Evolutionary conservation across 2,888 invertebrate genomes (phyloP), one percentile per base, ranked within the genome.

Genomic region (Mythimna pallens): DNA sequence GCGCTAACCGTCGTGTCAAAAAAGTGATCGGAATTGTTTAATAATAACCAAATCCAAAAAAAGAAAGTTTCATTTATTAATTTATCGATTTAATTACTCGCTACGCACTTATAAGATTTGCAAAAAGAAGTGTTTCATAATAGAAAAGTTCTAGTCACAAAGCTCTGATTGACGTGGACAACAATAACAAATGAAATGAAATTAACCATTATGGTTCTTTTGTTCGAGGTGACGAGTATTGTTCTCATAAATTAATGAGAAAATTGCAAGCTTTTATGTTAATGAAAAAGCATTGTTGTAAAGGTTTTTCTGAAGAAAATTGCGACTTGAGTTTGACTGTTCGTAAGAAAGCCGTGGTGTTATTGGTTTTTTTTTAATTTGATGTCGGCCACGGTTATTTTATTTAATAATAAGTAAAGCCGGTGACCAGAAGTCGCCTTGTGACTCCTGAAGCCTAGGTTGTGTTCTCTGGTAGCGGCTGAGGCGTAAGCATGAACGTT

Each of bases 61-160:
- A 30, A 52, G 47, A 67, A 61, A 66, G 36, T 67, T 70, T 65
- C 52, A 67, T 66, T 63, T 69, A 75, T 69, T 22, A 65, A 68
- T 75, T 70, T 70, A 73, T 67, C 65, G 20, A 22, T 34, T 59
- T 66, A 36, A 83, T 82, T 74, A 73, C 50, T 54, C 34, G 47
- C 47, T 8, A 25, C 43, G 65, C 64, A 82, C 65, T 83, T 68
- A 20, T 57, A 4, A 30, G 76, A 47, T 76, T 83, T 65, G 22
- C n/a, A 70, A 59, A 78, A 71, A 67, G 78, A 85, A 89, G 88
- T 87, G 83, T 79, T 87, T 85, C 73, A 78, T 83, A 88, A 88
- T 87, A 86, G 87, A 87, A 89, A 90, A 89, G 75, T 88, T 89
- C 83, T 30, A 30, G 36, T 68, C 17, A 65, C 80, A 81, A 84